These are phyloP conservation scores for Drosophila pectinifera DNA, from an alignment of 1,140 invertebrate species.

Conservation along the genomic window DNA sequence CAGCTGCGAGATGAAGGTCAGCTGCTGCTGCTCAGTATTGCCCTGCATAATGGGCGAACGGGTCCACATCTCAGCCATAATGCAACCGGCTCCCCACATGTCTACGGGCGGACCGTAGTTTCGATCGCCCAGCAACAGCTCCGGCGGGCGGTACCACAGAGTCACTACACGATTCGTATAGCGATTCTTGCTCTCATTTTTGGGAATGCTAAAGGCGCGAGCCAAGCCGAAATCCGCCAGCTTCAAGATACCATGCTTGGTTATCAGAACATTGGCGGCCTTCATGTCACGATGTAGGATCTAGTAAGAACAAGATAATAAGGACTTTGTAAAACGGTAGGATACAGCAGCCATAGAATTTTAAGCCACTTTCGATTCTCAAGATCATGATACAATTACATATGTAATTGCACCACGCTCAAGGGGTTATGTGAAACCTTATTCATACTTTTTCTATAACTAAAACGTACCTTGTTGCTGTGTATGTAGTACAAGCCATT, in stretches of 20 bases:
- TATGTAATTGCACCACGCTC: too few relatives aligned
- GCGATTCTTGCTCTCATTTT: constrained; percentile 93
- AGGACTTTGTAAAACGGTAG: too few relatives aligned
- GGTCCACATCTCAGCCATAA: constrained; percentile 99
- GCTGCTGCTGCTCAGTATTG: constrained; percentile 97
- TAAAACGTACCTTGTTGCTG: constrained; percentile 93
- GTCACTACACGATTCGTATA: constrained; percentile 99
- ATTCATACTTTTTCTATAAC: too few relatives aligned
- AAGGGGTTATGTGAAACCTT: too few relatives aligned
- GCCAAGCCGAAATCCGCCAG: constrained; percentile 97
- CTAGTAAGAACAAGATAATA: too few relatives aligned
- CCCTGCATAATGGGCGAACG: constrained; percentile 95
- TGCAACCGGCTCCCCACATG: constrained; percentile 99
- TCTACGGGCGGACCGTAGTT: constrained; percentile 99
- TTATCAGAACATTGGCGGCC: constrained; percentile 99
- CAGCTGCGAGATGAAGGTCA: constrained; percentile 97
- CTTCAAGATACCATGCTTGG: constrained; percentile 97
- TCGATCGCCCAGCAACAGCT: constrained; percentile 91
- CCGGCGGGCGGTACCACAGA: constrained; percentile 98
- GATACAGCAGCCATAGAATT: too few relatives aligned
- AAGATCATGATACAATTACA: too few relatives aligned
- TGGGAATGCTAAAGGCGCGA: constrained; percentile 95
- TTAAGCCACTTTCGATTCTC: too few relatives aligned
- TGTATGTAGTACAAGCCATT: constrained; percentile 99
- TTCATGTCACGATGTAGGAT: constrained; percentile 99